These are phyloP conservation scores for Actinia tenebrosa DNA, from an alignment of 64 coral and sea anemone species.

Conservation along the genomic window DNA sequence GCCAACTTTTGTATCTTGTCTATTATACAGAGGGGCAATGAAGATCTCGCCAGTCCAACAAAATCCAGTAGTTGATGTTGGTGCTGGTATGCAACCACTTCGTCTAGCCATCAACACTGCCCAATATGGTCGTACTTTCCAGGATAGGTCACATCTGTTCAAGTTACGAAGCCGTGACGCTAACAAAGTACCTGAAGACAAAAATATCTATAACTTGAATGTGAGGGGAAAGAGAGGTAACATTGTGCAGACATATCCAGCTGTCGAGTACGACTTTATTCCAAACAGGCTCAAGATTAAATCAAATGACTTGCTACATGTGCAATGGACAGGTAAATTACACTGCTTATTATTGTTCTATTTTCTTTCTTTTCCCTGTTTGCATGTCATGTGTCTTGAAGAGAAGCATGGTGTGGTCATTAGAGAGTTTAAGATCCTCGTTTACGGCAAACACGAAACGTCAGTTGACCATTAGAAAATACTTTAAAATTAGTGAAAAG, in stretches of 20 bases:
- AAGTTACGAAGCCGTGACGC: conserved; percentile 31
- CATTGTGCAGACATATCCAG: conserved; percentile 94
- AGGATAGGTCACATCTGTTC: conserved; percentile 87
- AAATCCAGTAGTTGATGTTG: conserved; percentile 84
- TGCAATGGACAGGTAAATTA: conserved; percentile 92
- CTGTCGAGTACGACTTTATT: conserved; percentile 96
- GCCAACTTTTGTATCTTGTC: too few species aligned
- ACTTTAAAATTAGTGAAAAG: too few species aligned
- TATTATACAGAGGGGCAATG: conserved; percentile 17
- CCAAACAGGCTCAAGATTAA: conserved; percentile 47
- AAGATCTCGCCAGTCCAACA: conserved; percentile 74
- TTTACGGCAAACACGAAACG: too few species aligned
- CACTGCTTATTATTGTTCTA: neutral
- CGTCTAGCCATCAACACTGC: conserved; percentile 94
- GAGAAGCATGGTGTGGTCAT: too few species aligned
- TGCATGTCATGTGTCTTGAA: too few species aligned
- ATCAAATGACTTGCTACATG: conserved; percentile 65
- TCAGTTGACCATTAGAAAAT: too few species aligned
- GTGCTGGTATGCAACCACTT: conserved; percentile 62
- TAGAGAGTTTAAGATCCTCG: too few species aligned
- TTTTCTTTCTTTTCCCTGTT: too few species aligned
- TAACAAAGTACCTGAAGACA: conserved; percentile 32
- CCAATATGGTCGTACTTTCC: conserved; percentile 93
- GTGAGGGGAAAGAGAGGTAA: conserved; percentile 95
- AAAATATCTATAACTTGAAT: conserved; percentile 80